Conservation (phyloP, 2,113 vertebrate genomes). For the Muntiacus muntjak region DNA sequence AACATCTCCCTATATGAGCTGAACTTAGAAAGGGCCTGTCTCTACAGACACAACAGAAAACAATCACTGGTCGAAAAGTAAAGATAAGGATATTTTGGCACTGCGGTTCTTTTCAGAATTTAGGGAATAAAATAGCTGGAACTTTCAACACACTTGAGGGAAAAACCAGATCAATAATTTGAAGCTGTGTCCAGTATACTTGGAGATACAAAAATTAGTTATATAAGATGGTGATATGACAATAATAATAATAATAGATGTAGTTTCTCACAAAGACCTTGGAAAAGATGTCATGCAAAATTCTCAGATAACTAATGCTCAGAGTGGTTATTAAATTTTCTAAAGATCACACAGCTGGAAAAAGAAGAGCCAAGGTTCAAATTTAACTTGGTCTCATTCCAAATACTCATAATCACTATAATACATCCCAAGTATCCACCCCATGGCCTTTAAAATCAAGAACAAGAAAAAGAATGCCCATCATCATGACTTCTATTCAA, state of each 20-base stretch:
- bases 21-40: background rate
- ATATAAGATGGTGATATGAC: background rate
- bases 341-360: background rate
- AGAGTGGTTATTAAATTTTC: background rate
- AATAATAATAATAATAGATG: background rate
- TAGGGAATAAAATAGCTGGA: background rate
- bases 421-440: background rate
- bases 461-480: background rate
- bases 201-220: slow-evolving; percentile 7
- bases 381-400: background rate
- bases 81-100: background rate
- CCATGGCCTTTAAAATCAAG: background rate
- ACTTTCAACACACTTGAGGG: background rate
- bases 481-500: background rate
- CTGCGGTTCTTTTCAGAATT: background rate
- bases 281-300: background rate
- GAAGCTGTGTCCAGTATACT: background rate
- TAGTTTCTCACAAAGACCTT: background rate
- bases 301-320: background rate
- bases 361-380: background rate
- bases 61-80: background rate
- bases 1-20: background rate
- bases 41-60: background rate
- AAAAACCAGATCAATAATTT: background rate
- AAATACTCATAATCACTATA: background rate